Conservation (phyloP, 2,113 vertebrate genomes). For the Aythya baeri region DNA sequence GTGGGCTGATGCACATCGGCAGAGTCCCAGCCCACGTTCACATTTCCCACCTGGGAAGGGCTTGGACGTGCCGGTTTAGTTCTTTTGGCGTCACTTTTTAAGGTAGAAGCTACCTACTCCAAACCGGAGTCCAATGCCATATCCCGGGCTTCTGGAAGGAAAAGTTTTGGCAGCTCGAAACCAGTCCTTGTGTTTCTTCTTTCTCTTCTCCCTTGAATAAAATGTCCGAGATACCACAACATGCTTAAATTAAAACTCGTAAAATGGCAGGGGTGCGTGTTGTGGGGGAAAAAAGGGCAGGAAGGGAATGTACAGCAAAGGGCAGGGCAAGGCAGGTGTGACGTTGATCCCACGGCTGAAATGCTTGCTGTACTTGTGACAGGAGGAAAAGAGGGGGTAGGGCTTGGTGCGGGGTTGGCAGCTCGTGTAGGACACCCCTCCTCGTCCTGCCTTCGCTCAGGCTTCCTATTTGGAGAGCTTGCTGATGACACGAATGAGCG, state of each 20-base stretch:
- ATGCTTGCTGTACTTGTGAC: constrained; percentile 3
- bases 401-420: background rate
- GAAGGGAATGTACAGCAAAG: constrained; percentile 60
- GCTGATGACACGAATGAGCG: constrained; percentile 98
- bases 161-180: constrained; percentile 39
- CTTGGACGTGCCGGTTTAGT: background rate
- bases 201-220: constrained; percentile 24
- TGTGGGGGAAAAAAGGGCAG: background rate
- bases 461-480: constrained; percentile 93
- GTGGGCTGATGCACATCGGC: background rate
- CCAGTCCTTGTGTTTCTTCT: background rate
- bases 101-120: constrained; percentile 16
- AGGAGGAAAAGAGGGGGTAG: constrained; percentile 14
- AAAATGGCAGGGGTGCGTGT: background rate
- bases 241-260: constrained; percentile 56
- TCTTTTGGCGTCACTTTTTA: background rate
- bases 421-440: constrained; percentile 50
- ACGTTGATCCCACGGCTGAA: constrained; percentile 53
- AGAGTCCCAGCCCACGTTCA: background rate
- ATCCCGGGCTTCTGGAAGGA: background rate
- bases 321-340: constrained; percentile 23
- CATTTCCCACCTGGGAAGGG: background rate
- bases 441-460: constrained; percentile 12
- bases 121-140: background rate
- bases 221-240: constrained; percentile 11